Base-by-base conservation (phyloP, 2,888 invertebrate species). In the Lomographa bimaculata region DNA sequence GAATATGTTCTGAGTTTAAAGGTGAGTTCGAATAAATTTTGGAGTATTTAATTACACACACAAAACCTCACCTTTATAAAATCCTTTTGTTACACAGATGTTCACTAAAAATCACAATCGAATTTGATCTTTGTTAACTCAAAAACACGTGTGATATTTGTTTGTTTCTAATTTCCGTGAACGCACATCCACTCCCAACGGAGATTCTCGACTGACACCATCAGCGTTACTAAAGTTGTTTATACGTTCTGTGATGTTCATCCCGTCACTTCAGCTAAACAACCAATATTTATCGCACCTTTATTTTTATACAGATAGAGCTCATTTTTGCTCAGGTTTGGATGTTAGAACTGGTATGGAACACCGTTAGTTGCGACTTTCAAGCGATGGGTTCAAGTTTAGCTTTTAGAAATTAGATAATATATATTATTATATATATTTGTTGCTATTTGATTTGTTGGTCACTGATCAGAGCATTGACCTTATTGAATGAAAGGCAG, bases 301-400 rank as follows among this genome's bases (percentile, higher is more conserved):
- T 23, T 54, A 46, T 42, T 4, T 0, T 3, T 1, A 4, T 1
- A 9, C 6, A 0, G 0, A 16, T 46, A 51, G 27, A 42, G 45
- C 32, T 16, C 4, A 36, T 5, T 49, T 47, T 54, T 1, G 33
- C 21, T 14, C 18, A 14, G 2, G 1, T 23, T 18, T 35, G n/a
- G 2, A 27, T 8, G 2, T 17, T 8, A 10, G 24, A 11, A 27
- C 18, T 9, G 23, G 29, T 17, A 11, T 20, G 2, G 23, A 39
- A 14, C 42, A 46, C 54, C 54, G 54, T 54, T 54, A 54, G 39
- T 20, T 41, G 38, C 50, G 30, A 46, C 49, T 54, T 51, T 51
- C 54, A 27, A 10, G 9, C 21, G 29, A 16, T 8, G 27, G 20
- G 45, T 45, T 48, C 46, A 47, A 45, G 49, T 49, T 51, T 42